A percentile compares a stretch with the other conserved stretches of the same genome.
Conservation (phyloP, 2,797 vertebrate species). For the Chloroceryle inda region DNA sequence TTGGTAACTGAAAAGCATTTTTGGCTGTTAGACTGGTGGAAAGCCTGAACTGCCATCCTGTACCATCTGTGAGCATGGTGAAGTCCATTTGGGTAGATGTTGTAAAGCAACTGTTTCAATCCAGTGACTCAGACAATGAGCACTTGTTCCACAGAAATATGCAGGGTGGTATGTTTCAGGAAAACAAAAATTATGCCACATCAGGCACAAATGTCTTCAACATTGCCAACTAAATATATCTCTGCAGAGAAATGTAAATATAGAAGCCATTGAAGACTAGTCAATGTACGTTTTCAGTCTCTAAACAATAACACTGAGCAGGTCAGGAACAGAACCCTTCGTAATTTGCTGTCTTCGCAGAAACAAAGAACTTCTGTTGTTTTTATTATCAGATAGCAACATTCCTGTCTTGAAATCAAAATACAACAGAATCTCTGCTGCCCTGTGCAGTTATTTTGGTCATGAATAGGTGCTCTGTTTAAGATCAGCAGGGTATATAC, state of each 20-base stretch:
- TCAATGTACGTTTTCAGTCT: background rate
- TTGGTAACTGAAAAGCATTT: background rate
- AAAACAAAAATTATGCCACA: constrained; percentile 69
- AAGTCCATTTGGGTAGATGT: background rate
- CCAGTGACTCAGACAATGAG: background rate
- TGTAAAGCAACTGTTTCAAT: background rate
- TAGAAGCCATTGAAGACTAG: constrained; percentile 36
- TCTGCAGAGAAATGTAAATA: constrained; percentile 69
- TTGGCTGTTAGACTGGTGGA: background rate
- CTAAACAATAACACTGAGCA: constrained; percentile 25
- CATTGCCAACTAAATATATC: constrained; percentile 52
- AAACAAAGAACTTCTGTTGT: constrained; percentile 76
- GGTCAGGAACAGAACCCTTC: background rate
- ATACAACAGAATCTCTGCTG: constrained; percentile 78
- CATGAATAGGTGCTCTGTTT: constrained; percentile 80
- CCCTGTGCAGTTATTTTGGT: constrained; percentile 73
- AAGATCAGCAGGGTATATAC: constrained; percentile 78
- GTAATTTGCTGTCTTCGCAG: background rate
- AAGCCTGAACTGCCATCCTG: background rate
- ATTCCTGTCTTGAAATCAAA: constrained; percentile 78
- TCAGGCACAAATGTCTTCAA: constrained; percentile 41
- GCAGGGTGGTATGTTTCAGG: background rate
- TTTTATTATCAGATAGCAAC: constrained; percentile 80
- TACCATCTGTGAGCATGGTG: background rate
- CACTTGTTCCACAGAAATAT: constrained; percentile 26